Base-by-base conservation (phyloP, 2,888 invertebrate genomes). In the Sarcophaga caerulescens region DNA sequence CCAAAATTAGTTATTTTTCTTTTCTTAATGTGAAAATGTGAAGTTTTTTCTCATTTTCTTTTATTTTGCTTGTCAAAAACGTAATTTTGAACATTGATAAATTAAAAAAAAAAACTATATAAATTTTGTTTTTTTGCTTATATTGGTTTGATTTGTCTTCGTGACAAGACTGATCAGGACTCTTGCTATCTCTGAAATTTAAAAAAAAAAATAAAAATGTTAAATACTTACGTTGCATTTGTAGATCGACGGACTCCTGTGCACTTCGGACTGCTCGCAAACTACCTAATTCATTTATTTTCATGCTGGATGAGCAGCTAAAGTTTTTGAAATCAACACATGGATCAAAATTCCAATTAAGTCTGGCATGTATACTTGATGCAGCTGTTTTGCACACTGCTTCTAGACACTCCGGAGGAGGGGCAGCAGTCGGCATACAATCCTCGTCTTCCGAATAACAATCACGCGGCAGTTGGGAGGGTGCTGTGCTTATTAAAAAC, bases 401-500 rank as follows among this genome's bases (percentile, higher is more conserved):
- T 19, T 93, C 92, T 5, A 89, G 88, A 78, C 93, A 93, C 84
- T 93, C 93, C 2, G 91, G 90, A 3, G 92, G 91, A 52, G 92
- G 89, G 17, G 92, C 90, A 60, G 89, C 87, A 73, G 92, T 91
- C 4, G 92, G 91, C 73, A 92, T 89, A 75, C 93, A 93, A 69
- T 92, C 92, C 74, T 92, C 92, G 68, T 92, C 91, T 44, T 93
- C 92, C 73, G 90, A 88, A 81, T 91, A 92, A 79, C 93, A 93
- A 88, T 93, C 93, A 52, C 91, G 87, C 19, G 92, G 92, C 63
- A 93, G 85, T 82, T 90, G 91, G 57, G 91, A 94, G 3, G 93
- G 93, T 14, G 93, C 93, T 57, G 93, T 93, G 81, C 93, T 93
- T 88, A 95, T 95, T 88, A 95, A 93, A 90, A 95, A 95, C 57